Base-by-base conservation (phyloP, 2,113 vertebrate genomes). In the Natator depressus region DNA sequence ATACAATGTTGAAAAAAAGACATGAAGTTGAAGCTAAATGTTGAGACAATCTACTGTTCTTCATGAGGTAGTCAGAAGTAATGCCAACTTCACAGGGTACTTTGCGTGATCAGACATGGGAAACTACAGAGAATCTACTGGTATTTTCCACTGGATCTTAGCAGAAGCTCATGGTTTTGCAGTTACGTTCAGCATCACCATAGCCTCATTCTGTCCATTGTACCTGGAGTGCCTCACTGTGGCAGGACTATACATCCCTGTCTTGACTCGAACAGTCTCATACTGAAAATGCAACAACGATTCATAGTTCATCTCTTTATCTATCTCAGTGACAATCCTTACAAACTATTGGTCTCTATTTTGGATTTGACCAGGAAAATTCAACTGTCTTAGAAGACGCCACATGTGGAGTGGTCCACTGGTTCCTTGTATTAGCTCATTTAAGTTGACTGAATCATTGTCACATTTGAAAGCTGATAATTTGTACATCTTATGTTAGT, bases 41-140 rank as follows among this genome's bases (percentile, higher is more conserved):
- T 94, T 91, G 89, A 96, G 89, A 87, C 94, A 93, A 95, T 90
- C 90, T 96, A 95, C 91, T 76, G 12, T 24, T 38, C 72, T 42
- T 11, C 12, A 6, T 24, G 24, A 76, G 24, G 24, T 14, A 7
- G 38, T 46, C 11, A 46, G 75, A 78, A 91, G 87, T 89, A 97
- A 31, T 90, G 94, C 94, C 90, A 97, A 90, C 79, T 62, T 72
- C 93, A 55, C 0, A 0, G 29, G 29, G 69, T 75, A 29, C 91
- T 94, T 90, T 14, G 89, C 38, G 72, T 93, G 91, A 97, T 94
- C 94, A 97, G 89, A 97, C 0, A 0, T 0, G 87, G 54, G 87
- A 79, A 95, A 96, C 93, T 93, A 93, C 0, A 88, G 85, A 95
- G 65, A 69, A 38, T 72, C 65, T 91, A 89, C 89, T 84, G 88